Evolutionary conservation across 2,113 vertebrate genomes (phyloP).

Genomic region (Rissa tridactyla): DNA sequence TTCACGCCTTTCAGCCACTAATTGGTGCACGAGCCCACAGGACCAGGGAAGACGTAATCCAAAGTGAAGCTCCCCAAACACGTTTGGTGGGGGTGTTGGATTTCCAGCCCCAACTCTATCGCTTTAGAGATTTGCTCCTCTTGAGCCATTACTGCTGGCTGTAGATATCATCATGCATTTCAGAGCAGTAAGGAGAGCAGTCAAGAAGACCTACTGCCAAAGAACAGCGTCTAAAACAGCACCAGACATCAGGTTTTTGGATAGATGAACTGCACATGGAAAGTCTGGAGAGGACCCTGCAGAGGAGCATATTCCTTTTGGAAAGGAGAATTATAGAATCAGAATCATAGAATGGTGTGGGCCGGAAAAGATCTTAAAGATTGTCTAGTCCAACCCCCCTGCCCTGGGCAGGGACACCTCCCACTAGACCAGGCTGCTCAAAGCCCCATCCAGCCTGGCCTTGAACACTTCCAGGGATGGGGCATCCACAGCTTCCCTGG

Average conservation of each 20-base stretch:
- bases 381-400: no score
- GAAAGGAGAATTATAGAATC: neutral
- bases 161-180: neutral
- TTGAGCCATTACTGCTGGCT: neutral
- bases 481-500: no score
- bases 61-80: neutral
- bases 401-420: no score
- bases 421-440: no score
- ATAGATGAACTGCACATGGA: neutral
- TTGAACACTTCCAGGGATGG: no score
- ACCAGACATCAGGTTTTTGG: neutral
- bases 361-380: no score
- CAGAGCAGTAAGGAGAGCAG: neutral
- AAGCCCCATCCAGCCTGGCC: no score
- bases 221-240: neutral
- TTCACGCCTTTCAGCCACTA: neutral
- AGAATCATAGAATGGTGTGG: no score
- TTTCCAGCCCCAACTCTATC: neutral
- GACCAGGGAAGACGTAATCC: neutral
- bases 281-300: neutral
- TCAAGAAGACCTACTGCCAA: neutral
- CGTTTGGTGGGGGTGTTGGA: neutral
- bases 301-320: neutral
- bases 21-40: rapidly evolving
- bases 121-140: neutral